These are phyloP conservation scores for Bombus sylvicola DNA, from an alignment of 1,140 invertebrate species.

Conservation along the genomic window DNA sequence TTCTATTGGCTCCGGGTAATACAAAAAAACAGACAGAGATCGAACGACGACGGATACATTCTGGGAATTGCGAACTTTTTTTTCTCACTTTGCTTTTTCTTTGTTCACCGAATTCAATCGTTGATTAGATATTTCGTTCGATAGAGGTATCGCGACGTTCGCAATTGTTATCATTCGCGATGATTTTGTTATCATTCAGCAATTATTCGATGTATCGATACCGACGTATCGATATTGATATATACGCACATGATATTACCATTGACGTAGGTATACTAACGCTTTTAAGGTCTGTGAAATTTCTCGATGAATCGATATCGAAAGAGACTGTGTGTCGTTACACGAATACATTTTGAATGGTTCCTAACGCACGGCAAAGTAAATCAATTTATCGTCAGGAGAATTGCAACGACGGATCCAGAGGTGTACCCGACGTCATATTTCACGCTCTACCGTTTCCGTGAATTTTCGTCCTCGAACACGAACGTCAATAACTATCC, in stretches of 20 bases:
- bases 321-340: conserved; percentile 33
- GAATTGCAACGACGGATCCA: conserved; percentile 54
- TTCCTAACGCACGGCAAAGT: conserved; percentile 24
- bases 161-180: not conserved
- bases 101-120: not conserved
- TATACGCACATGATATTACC: not conserved
- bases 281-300: not conserved
- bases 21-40: not conserved
- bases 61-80: not conserved
- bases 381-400: conserved; percentile 46
- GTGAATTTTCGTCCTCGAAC: conserved; percentile 56
- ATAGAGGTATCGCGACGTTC: not conserved
- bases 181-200: no score
- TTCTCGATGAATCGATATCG: conserved; percentile 40
- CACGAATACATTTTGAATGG: not conserved
- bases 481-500: conserved; percentile 60
- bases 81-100: not conserved
- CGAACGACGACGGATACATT: conserved; percentile 33
- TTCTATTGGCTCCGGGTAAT: conserved; percentile 45
- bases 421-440: conserved; percentile 56
- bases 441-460: conserved; percentile 56
- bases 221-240: not conserved
- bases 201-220: not conserved
- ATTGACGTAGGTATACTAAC: not conserved
- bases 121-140: not conserved